Conservation (phyloP, 2,797 vertebrate species). For the Anguilla anguilla region DNA sequence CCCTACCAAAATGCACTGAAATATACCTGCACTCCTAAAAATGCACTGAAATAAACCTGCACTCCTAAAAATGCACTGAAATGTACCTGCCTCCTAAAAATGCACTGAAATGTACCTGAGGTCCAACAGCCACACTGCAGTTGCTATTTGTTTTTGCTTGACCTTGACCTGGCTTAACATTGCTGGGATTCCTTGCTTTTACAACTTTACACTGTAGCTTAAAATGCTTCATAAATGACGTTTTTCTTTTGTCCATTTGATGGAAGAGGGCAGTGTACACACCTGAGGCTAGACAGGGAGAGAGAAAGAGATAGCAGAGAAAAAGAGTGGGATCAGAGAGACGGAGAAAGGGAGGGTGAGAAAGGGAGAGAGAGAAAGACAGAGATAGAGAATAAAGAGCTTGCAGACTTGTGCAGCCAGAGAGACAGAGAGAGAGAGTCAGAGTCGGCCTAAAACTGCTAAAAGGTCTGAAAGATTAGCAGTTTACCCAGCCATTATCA, state of each 20-base stretch:
- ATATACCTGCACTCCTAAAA: neutral
- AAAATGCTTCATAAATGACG: slow-evolving; percentile 19
- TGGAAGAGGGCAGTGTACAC: slow-evolving; percentile 16
- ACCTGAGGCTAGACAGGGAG: slow-evolving; percentile 8
- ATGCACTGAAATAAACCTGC: neutral
- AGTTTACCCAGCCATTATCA: neutral
- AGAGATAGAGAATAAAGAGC: slow-evolving; percentile 26
- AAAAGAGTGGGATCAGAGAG: neutral
- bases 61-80: neutral
- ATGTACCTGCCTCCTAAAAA: neutral
- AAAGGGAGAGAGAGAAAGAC: neutral
- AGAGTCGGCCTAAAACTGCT: slow-evolving; percentile 44
- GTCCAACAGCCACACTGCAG: neutral
- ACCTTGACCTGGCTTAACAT: slow-evolving; percentile 36
- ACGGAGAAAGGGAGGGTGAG: neutral
- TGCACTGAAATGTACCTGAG: neutral
- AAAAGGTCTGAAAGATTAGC: slow-evolving; percentile 16
- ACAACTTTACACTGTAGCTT: slow-evolving; percentile 15
- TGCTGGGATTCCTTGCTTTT: slow-evolving; percentile 30
- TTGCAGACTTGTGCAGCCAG: slow-evolving; percentile 49
- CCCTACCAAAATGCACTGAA: neutral
- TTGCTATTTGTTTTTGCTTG: neutral
- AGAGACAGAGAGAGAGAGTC: slow-evolving; percentile 35
- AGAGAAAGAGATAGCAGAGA: neutral
- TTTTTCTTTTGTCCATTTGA: slow-evolving; percentile 22